These are phyloP conservation scores for Ageneiosus marmoratus DNA, from an alignment of 2,113 vertebrate species.

Conservation along the genomic window DNA sequence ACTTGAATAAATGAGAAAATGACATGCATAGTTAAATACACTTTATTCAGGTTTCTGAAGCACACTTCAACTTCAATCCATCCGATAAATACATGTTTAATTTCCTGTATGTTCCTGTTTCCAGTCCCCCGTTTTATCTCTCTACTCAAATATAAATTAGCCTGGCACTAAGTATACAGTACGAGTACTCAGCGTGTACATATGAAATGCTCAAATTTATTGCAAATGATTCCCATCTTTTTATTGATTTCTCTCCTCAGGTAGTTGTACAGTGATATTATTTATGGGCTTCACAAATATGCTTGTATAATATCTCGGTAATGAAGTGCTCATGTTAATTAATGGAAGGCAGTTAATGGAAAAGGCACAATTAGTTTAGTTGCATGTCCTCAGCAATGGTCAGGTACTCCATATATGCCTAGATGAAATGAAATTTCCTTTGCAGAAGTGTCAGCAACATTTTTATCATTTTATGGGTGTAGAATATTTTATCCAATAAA, in stretches of 20 bases:
- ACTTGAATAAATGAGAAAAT: slow-evolving; percentile 36
- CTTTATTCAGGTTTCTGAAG: slow-evolving; percentile 16
- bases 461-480: not conserved
- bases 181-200: slow-evolving; percentile 64
- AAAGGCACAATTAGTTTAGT: slow-evolving; percentile 6
- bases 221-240: slow-evolving; percentile 75
- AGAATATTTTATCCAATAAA: not conserved
- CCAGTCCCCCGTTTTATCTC: slow-evolving; percentile 29
- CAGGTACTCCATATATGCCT: not conserved
- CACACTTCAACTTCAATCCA: not conserved
- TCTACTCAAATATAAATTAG: slow-evolving; percentile 68
- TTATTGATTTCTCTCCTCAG: slow-evolving; percentile 66
- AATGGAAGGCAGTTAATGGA: not conserved
- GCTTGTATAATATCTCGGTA: slow-evolving; percentile 34
- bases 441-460: not conserved
- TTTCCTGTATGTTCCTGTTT: slow-evolving; percentile 15
- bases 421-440: not conserved
- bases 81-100: slow-evolving; percentile 40
- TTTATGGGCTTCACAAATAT: slow-evolving; percentile 23
- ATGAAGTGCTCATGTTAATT: slow-evolving; percentile 36
- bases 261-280: slow-evolving; percentile 25
- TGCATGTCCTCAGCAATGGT: not conserved
- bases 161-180: not conserved
- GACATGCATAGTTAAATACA: slow-evolving; percentile 27
- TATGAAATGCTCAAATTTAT: slow-evolving; percentile 75